phyloP scores from a whole-genome alignment of 2,888 invertebrate species.

The Papilio protenor region DNA sequence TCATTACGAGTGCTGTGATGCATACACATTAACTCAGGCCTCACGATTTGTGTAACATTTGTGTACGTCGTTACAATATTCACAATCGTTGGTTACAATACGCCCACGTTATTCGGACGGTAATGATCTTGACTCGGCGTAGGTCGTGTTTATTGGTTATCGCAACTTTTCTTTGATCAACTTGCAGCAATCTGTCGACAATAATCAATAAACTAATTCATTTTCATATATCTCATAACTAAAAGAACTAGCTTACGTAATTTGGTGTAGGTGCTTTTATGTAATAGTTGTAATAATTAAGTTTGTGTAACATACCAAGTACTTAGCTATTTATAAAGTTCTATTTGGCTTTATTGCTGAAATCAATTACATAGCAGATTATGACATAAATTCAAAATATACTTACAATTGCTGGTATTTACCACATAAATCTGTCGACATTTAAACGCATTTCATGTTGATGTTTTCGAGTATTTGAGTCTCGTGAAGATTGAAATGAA shows the following conservation, averaged over 20 bases:
- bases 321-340: background rate
- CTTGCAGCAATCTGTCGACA: slow-evolving; percentile 23
- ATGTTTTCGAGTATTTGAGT: slow-evolving; percentile 13
- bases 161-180: slow-evolving; percentile 41
- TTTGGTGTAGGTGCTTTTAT: slow-evolving; percentile 1
- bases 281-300: slow-evolving; percentile 1
- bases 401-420: background rate
- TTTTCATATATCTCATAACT: slow-evolving; percentile 2
- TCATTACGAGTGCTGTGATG: slow-evolving; percentile 64
- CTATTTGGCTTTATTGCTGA: slow-evolving; percentile 1
- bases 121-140: slow-evolving; percentile 80
- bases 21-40: slow-evolving; percentile 58
- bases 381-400: background rate
- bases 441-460: background rate
- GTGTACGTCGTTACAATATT: slow-evolving; percentile 71
- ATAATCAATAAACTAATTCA: slow-evolving; percentile 20
- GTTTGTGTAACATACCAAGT: slow-evolving; percentile 12
- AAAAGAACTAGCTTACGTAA: background rate
- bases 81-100: slow-evolving; percentile 71
- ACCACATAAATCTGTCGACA: background rate
- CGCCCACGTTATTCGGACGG: slow-evolving; percentile 66
- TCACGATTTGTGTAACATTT: slow-evolving; percentile 56
- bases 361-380: background rate
- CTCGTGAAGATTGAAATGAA: background rate
- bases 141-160: slow-evolving; percentile 76